Conservation (phyloP, 2,888 invertebrate genomes). For the Laothoe populi region DNA sequence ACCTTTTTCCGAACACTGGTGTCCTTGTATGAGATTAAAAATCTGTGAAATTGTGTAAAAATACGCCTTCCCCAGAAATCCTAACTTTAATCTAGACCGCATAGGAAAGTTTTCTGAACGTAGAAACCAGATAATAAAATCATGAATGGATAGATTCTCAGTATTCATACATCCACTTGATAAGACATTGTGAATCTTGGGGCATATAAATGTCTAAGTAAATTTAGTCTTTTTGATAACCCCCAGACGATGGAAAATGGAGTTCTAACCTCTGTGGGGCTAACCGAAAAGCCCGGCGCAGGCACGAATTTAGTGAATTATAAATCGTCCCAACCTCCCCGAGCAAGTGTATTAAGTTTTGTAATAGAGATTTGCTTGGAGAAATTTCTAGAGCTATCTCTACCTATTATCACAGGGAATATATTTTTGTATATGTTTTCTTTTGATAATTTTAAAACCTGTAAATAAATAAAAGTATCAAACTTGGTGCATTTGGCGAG, state of each 20-base stretch:
- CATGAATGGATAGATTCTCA: conserved; percentile 16
- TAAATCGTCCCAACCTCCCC: conserved; percentile 5
- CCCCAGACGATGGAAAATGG: conserved; percentile 39
- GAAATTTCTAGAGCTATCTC: background rate
- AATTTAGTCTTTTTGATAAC: conserved; percentile 43
- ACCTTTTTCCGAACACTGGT: no score
- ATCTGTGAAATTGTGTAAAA: no score
- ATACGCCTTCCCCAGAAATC: no score
- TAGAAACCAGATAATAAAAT: conserved; percentile 25
- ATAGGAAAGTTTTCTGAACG: conserved; percentile 3
- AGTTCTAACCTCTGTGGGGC: conserved; percentile 32
- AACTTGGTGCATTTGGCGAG: no score
- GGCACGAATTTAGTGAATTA: conserved; percentile 26
- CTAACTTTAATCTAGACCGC: background rate
- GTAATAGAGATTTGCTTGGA: background rate
- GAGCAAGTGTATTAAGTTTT: background rate
- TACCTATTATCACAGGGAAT: background rate
- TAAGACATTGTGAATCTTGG: conserved; percentile 32
- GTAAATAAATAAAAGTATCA: background rate
- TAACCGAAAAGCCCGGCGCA: conserved; percentile 24
- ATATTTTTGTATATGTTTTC: no score
- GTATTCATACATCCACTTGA: conserved; percentile 33
- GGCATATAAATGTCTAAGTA: conserved; percentile 40
- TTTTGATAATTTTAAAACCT: background rate
- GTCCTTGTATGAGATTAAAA: no score